Evolutionary conservation across 2,888 invertebrate species (phyloP), one percentile per base, ranked within the genome.

Genomic region (Tetramorium bicarinatum): DNA sequence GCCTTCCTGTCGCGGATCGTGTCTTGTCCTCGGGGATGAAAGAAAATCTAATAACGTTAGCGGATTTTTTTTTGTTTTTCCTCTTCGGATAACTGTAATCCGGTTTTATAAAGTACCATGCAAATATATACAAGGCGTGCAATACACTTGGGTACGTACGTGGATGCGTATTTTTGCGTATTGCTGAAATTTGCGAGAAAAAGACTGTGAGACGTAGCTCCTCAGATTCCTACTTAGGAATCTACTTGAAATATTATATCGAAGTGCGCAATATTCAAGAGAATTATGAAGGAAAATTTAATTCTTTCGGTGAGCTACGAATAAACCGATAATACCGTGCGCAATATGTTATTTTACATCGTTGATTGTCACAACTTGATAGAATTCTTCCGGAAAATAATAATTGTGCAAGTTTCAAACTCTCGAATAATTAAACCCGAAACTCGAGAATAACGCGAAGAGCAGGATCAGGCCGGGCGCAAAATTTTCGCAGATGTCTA

Each of bases 41-140:
- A 88, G 89, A 88, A 91, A 90, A 92, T 91, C 91, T 90, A 92
- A 92, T 92, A 92, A 92, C 90, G 89, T 90, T 88, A 86, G 86
- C 87, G 34, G 84, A 85, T 52, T 87, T 88, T 89, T 87, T 89
- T 87, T 89, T 89, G 89, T 89, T 91, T 90, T 90, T 86, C 85
- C 85, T 88, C 87, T 81, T 85, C 47, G 87, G 81, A 80, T 89
- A 83, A 71, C 84, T 85, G 82, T 89, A 88, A 89, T 88, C 87
- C 83, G 81, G 74, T 87, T 90, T 89, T 89, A 85, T 85, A 80
- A 86, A 89, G 83, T 79, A 59, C 47, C 38, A 61, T 72, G 84
- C 75, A 85, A 85, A 84, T 84, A 86, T 83, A 76, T 85, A 62
- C 62, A 49, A 67, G 25, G 34, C 44, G 76, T 44, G 61, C 34